phyloP scores from a whole-genome alignment of 1,140 invertebrate genomes.

The Gryllus bimaculatus region DNA sequence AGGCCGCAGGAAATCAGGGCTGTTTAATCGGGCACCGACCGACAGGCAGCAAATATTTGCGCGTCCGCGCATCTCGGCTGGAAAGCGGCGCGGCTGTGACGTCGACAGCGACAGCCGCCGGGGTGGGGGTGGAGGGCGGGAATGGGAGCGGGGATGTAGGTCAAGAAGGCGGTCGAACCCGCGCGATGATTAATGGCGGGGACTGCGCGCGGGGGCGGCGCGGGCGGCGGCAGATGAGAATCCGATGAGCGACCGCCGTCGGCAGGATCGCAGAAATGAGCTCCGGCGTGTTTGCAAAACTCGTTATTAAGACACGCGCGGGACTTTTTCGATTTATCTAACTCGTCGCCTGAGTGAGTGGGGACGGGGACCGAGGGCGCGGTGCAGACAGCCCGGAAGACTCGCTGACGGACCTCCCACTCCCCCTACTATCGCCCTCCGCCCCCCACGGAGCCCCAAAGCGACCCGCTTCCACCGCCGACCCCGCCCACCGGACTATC shows the following conservation, averaged over 20 bases:
- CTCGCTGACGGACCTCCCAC: too few species aligned
- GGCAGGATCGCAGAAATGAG: background rate
- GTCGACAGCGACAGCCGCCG: background rate
- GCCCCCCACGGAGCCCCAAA: too few species aligned
- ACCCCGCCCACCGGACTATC: too few species aligned
- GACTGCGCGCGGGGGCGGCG: slow-evolving; percentile 8
- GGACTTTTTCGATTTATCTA: slow-evolving; percentile 1
- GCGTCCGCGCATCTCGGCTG: background rate
- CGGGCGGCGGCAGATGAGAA: background rate
- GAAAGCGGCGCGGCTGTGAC: background rate
- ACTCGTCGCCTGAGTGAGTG: background rate
- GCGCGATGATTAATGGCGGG: background rate
- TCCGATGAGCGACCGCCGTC: background rate
- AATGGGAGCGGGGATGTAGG: background rate
- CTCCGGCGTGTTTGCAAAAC: background rate
- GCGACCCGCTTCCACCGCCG: too few species aligned
- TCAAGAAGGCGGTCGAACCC: slow-evolving; percentile 6
- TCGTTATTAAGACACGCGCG: background rate
- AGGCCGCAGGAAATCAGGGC: too few species aligned
- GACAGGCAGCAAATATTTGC: background rate
- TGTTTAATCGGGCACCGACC: too few species aligned
- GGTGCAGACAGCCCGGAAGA: background rate
- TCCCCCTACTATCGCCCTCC: too few species aligned
- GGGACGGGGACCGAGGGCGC: too few species aligned
- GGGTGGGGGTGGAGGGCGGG: slow-evolving; percentile 9